Percentiles rank a stretch among this genome's conserved stretches.
Evolutionary conservation across 2,113 vertebrate species (phyloP).

Genomic region (Thinocorus orbignyianus): DNA sequence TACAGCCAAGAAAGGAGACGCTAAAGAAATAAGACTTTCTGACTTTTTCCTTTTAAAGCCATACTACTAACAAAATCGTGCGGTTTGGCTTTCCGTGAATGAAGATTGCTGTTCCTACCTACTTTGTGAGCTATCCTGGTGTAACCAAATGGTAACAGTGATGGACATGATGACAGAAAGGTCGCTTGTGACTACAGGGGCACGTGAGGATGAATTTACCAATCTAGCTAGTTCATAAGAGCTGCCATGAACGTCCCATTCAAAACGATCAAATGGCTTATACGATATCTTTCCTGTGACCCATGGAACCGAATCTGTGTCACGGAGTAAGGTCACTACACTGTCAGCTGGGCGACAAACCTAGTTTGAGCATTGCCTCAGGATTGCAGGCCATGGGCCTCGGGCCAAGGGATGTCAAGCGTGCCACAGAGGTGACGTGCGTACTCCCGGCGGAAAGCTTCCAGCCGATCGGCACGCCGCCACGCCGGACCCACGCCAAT

Average conservation of each 20-base stretch:
- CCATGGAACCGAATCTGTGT: slow-evolving; percentile 22
- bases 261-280: background rate
- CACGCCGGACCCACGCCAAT: background rate
- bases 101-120: background rate
- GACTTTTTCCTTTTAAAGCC: background rate
- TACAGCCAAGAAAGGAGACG: background rate
- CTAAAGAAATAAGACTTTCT: background rate
- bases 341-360: slow-evolving; percentile 60
- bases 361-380: slow-evolving; percentile 21
- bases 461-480: background rate
- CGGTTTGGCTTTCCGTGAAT: background rate
- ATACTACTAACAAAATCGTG: background rate
- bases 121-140: background rate
- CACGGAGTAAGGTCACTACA: slow-evolving; percentile 45
- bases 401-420: slow-evolving; percentile 30
- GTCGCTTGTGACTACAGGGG: background rate
- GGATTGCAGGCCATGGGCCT: slow-evolving; percentile 39
- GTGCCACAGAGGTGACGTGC: slow-evolving; percentile 35
- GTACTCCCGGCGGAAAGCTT: background rate
- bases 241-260: background rate
- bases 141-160: background rate
- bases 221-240: background rate
- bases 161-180: background rate
- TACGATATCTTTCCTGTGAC: background rate
- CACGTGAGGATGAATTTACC: background rate